phyloP scores from a whole-genome alignment of 2,888 invertebrate species.

The Brachyopa scutellaris region DNA sequence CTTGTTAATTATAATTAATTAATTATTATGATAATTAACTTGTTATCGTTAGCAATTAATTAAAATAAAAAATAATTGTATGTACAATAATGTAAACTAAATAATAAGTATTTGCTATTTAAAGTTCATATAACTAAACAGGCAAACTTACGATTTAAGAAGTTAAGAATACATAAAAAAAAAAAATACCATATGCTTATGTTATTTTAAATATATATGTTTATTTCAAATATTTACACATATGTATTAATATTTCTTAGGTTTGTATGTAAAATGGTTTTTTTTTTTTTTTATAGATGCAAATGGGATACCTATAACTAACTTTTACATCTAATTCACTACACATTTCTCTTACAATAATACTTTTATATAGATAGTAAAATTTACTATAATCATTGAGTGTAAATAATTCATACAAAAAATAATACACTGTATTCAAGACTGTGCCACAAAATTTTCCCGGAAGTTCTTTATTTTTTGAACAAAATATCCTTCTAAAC shows the following conservation, averaged over 20 bases:
- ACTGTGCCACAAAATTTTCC: constrained; percentile 86
- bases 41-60: no score
- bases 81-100: no score
- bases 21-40: no score
- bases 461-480: constrained; percentile 94
- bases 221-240: constrained; percentile 42
- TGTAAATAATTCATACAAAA: constrained; percentile 15
- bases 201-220: constrained; percentile 14
- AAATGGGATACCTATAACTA: constrained; percentile 22
- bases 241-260: neutral
- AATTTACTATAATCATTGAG: constrained; percentile 32
- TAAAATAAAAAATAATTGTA: no score
- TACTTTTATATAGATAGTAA: constrained; percentile 47
- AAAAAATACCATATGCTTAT: no score
- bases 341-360: constrained; percentile 58
- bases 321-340: constrained; percentile 25
- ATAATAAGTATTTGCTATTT: no score
- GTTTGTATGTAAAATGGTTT: neutral
- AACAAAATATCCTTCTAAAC: constrained; percentile 96
- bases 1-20: no score
- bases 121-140: no score
- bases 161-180: no score
- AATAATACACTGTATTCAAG: constrained; percentile 30
- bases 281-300: no score
- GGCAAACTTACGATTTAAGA: no score